phyloP scores from a whole-genome alignment of 1,140 invertebrate genomes.

The Linepithema humile region DNA sequence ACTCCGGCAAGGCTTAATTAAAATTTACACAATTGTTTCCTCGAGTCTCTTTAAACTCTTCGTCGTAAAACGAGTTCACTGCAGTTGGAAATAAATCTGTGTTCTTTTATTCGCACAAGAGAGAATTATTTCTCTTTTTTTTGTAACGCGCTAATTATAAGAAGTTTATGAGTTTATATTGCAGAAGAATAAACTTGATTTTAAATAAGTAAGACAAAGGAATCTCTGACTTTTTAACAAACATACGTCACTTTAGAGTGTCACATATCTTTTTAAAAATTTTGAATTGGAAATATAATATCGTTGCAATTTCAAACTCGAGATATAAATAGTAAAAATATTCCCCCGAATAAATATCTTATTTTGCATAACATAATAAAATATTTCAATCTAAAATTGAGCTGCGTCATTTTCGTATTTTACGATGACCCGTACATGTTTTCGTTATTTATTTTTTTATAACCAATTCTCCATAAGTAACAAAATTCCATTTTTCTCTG shows the following conservation, averaged over 20 bases:
- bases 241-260: neutral
- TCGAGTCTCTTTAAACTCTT: neutral
- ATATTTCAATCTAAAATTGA: neutral
- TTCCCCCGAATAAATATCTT: neutral
- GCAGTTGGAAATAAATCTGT: too few species aligned
- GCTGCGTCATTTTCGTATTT: neutral
- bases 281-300: neutral
- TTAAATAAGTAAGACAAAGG: neutral
- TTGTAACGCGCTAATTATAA: neutral
- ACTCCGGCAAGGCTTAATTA: conserved; percentile 14
- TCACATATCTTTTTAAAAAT: neutral
- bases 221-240: neutral
- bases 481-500: neutral
- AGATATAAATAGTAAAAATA: neutral
- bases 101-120: neutral
- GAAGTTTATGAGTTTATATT: neutral
- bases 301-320: neutral
- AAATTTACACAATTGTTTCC: conserved; percentile 30
- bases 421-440: neutral
- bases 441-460: neutral
- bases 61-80: neutral
- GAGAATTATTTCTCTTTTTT: neutral
- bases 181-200: neutral
- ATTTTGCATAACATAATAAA: neutral
- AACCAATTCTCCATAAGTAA: neutral